Evolutionary conservation across 2,888 invertebrate genomes (phyloP), one percentile per base, ranked within the genome.

Genomic region (Melanotus villosus): DNA sequence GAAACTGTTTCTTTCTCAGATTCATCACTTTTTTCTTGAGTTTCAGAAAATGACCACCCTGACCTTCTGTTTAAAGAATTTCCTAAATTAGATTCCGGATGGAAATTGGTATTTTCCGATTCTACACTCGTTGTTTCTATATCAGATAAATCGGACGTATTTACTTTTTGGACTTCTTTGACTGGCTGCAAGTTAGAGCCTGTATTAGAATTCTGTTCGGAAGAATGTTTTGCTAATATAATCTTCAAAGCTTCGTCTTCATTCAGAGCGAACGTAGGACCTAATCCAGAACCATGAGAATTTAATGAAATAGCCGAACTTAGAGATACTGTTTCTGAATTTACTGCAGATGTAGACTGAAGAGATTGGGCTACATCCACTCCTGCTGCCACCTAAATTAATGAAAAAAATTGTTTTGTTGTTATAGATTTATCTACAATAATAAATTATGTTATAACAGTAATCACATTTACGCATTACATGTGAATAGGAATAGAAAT

Each of bases 191-290:
- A 43, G 36, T 16, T 47, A 16, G 43, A 23, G 52, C 36, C 36
- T 36, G 26, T 58, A 9, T 1, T 1, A 18, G 32, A n/a, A 1
- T 23, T 14, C 32, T 72, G 38, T 47, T 76, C 76, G 71, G 81
- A 59, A 80, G 79, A 70, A 82, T 84, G 80, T 81, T 87, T 88
- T 18, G 87, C 88, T 43, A 93, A 84, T 75, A 93, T 92, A 38
- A 90, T 91, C 81, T 90, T 89, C 34, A 93, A 83, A 18, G 91
- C 92, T 81, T 92, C 92, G 80, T 93, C 92, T 82, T 92, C 92
- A 80, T 89, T 89, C 3, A 92, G 81, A 10, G 86, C 85, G 41
- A 88, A 78, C 83, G 88, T 86, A 73, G 85, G 84, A 4, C 88
- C 87, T 50, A 89, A 80, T 75, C 86, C 80, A 75, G 85, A 86